Conservation (phyloP, 1,140 invertebrate species). For the Drosophila pallidifrons region DNA sequence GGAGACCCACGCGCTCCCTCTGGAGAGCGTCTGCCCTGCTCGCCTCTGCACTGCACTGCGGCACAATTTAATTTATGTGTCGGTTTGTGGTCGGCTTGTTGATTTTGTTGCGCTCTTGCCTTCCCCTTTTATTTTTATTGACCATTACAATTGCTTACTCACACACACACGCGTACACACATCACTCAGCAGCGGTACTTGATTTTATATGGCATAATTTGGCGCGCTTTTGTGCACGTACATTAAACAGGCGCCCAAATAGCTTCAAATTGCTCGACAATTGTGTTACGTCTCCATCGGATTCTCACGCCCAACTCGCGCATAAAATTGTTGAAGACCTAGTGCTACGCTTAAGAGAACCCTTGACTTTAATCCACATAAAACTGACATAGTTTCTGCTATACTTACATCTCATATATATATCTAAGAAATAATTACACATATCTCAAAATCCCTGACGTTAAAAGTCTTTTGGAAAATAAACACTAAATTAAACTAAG, state of each 20-base stretch:
- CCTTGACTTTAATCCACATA: too few species aligned
- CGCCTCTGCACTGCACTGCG: conserved; percentile 57
- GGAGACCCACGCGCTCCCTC: too few species aligned
- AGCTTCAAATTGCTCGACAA: conserved; percentile 70
- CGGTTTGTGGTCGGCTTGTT: conserved; percentile 71
- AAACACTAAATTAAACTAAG: too few species aligned
- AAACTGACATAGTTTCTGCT: too few species aligned
- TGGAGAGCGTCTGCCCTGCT: background rate
- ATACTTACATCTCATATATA: too few species aligned
- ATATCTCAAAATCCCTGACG: too few species aligned
- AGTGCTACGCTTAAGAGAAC: too few species aligned
- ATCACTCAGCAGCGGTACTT: conserved; percentile 37
- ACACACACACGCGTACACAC: background rate
- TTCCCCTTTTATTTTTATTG: conserved; percentile 74
- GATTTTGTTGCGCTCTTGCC: conserved; percentile 59
- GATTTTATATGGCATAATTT: conserved; percentile 74
- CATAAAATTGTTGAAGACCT: background rate
- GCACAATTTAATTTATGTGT: conserved; percentile 78
- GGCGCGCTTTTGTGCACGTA: conserved; percentile 52
- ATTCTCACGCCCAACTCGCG: background rate
- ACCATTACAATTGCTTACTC: conserved; percentile 61
- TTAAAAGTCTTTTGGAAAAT: too few species aligned
- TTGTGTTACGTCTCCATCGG: conserved; percentile 36
- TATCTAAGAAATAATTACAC: too few species aligned
- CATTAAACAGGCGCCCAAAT: conserved; percentile 62